phyloP scores from a whole-genome alignment of 2,797 vertebrate species.

The Cyclura pinguis region DNA sequence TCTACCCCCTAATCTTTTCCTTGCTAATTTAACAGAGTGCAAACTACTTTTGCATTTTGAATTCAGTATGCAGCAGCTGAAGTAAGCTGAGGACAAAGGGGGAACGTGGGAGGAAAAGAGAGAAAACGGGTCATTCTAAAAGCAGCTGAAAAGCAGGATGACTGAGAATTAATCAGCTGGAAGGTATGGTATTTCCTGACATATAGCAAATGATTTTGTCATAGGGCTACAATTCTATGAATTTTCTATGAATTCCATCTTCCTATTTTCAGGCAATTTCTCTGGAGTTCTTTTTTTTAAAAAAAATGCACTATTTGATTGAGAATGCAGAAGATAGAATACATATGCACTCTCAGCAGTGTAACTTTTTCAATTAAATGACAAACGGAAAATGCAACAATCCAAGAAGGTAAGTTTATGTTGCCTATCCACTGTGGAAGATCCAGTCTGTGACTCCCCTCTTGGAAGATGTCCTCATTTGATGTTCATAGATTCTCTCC shows the following conservation, averaged over 20 bases:
- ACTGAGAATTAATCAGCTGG: too few species aligned
- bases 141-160: too few species aligned
- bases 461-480: too few species aligned
- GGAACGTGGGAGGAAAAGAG: too few species aligned
- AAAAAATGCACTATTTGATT: too few species aligned
- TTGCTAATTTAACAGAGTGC: too few species aligned
- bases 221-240: not conserved
- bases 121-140: not conserved
- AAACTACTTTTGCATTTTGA: too few species aligned
- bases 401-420: not conserved
- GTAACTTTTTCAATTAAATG: not conserved
- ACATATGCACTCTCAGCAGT: not conserved
- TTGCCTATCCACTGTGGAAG: too few species aligned
- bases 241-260: not conserved
- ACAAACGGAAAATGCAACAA: not conserved
- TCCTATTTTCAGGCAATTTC: not conserved
- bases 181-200: not conserved
- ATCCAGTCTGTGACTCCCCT: too few species aligned
- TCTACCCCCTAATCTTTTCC: too few species aligned
- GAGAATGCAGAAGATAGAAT: not conserved
- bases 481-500: too few species aligned
- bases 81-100: not conserved
- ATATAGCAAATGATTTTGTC: not conserved
- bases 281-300: not conserved
- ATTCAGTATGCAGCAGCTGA: not conserved